Base-by-base conservation (phyloP, 1,140 invertebrate genomes). In the Listronotus oregonensis region DNA sequence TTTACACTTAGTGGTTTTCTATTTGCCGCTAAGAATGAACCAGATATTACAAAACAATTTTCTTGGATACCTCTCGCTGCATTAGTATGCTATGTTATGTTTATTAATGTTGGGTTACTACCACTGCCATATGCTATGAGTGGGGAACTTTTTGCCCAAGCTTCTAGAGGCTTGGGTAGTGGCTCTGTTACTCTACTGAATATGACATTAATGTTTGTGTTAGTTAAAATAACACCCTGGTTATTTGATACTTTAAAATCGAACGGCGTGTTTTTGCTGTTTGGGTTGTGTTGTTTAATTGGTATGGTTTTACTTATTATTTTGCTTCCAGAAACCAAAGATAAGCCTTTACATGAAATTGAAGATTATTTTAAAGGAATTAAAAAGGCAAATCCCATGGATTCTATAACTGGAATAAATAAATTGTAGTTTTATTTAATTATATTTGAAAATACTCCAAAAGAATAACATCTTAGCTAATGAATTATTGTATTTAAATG, bases 281-380 rank as follows among this genome's bases (percentile, higher is more conserved):
- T 90, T 75, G 86, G 87, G 15, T 75, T 80, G 1, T 75, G 90
- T 55, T 85, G 88, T 14, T 75, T 88, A 4, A 11, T 87, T 27
- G 89, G 90, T 3, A 83, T 86, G 11, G 71, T 86, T 12, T 80
- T 90, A 17, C 75, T 91, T 44, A 85, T 84, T 57, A 81, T 87
- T 34, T 85, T 87, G 57, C 75, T 94, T 21, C 91, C 92, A 7
- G 91, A 94, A 80, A 94, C 91, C 0, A 91, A 89, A 78, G 89
- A 90, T 12, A 89, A 86, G 69, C 87, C 85, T n/a, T 79, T 94
- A 54, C 86, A 91, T 73, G 90, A 93, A 73, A 91, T 94, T 62
- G 85, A 88, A 73, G 82, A 83, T 39, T 76, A 74, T 43, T 86
- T 87, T 64, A 68, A 62, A 31, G 40, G 17, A n/a, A 44, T 4